A percentile compares a stretch with the other conserved stretches of the same genome.
phyloP scores from a whole-genome alignment of 2,888 invertebrate genomes.

The Axea sp. region DNA sequence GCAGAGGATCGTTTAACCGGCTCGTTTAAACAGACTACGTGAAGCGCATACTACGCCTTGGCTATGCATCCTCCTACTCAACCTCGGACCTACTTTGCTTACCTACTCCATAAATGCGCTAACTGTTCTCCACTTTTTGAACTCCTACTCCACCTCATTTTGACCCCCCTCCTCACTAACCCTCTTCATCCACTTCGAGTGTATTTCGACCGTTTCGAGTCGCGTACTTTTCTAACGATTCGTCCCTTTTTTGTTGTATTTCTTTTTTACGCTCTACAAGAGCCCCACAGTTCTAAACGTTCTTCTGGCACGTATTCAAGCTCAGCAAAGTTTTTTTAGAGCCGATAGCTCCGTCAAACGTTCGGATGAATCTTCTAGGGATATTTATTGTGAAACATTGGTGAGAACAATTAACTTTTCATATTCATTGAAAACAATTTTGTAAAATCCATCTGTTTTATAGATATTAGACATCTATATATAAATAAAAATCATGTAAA shows the following conservation, averaged over 20 bases:
- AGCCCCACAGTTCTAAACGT: constrained; percentile 63
- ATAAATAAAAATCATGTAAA: too few species aligned
- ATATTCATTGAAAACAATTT: too few species aligned
- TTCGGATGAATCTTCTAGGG: constrained; percentile 44
- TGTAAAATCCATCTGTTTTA: too few species aligned
- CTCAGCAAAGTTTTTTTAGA: constrained; percentile 69
- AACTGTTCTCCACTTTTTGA: constrained; percentile 43
- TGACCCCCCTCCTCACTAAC: constrained; percentile 1
- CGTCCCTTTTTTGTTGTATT: constrained; percentile 25
- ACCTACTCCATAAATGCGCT: constrained; percentile 45
- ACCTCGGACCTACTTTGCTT: constrained; percentile 55
- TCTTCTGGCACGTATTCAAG: constrained; percentile 67
- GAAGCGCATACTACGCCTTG: constrained; percentile 31
- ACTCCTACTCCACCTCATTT: constrained; percentile 1
- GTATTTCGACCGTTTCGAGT: constrained; percentile 36
- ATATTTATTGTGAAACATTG: too few species aligned
- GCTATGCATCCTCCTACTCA: constrained; percentile 12
- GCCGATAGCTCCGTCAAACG: constrained; percentile 63
- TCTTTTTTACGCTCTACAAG: constrained; percentile 43
- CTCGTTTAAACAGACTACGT: constrained; percentile 52
- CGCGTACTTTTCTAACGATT: constrained; percentile 34
- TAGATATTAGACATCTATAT: too few species aligned
- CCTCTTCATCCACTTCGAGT: constrained; percentile 9
- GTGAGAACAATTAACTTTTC: too few species aligned
- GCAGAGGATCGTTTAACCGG: constrained; percentile 39